These are phyloP conservation scores for Aplochiton taeniatus DNA, from an alignment of 2,797 vertebrate genomes.

Conservation along the genomic window DNA sequence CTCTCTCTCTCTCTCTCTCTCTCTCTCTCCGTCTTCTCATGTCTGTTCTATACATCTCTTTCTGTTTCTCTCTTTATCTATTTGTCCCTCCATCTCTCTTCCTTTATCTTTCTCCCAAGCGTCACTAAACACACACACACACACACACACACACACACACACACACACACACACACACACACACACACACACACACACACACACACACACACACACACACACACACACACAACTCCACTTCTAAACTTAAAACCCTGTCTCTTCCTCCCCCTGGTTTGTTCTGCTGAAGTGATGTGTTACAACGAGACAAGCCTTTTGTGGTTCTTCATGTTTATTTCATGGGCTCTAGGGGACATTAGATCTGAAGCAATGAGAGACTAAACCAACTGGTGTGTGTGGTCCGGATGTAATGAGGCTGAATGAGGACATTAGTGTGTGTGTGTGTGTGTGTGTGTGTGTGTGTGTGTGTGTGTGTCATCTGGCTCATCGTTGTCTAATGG, in stretches of 20 bases:
- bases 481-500: conserved; percentile 21
- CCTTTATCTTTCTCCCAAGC: not conserved
- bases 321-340: conserved; percentile 32
- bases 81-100: too few species aligned
- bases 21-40: too few species aligned
- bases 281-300: not conserved
- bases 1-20: too few species aligned
- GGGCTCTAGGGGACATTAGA: conserved; percentile 23
- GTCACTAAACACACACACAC: not conserved
- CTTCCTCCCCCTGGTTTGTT: not conserved
- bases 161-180: not conserved
- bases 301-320: not conserved
- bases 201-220: conserved; percentile 2
- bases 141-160: not conserved
- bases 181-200: not conserved
- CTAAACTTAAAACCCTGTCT: not conserved
- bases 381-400: conserved; percentile 58
- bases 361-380: conserved; percentile 32
- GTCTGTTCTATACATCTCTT: too few species aligned
- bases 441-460: not conserved
- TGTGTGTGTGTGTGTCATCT: not conserved
- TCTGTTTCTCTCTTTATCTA: too few species aligned
- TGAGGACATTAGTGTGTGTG: conserved; percentile 10
- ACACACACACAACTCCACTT: not conserved
- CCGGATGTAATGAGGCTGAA: conserved; percentile 57